Conservation (phyloP, 2,113 vertebrate species). For the Xiphorhynchus elegans region DNA sequence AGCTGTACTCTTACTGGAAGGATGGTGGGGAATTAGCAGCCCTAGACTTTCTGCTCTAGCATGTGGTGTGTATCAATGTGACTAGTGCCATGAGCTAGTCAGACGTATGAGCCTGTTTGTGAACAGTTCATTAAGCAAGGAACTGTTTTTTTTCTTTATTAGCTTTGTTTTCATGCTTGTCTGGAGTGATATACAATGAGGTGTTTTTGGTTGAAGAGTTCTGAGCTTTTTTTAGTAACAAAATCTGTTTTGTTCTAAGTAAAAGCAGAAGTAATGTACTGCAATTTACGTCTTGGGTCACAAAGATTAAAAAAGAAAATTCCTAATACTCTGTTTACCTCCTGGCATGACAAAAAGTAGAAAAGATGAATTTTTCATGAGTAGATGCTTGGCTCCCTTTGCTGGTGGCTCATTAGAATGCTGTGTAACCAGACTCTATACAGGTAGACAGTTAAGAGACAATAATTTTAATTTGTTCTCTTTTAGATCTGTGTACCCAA, state of each 20-base stretch:
- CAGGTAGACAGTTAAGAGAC: conserved; percentile 4
- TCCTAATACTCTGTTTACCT: background rate
- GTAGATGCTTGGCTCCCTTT: background rate
- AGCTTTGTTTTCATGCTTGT: conserved; percentile 1
- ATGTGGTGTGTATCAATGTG: background rate
- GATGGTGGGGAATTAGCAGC: rapidly evolving
- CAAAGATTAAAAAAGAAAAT: background rate
- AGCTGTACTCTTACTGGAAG: background rate
- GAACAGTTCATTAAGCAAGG: background rate
- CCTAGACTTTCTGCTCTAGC: background rate
- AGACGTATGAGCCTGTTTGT: background rate
- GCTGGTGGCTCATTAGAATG: background rate
- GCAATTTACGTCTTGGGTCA: background rate
- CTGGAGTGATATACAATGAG: background rate
- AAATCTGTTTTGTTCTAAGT: background rate
- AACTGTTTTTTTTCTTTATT: background rate
- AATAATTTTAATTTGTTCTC: background rate
- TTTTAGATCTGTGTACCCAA: background rate
- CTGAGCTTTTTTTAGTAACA: background rate
- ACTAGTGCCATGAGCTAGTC: background rate
- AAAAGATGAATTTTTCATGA: background rate
- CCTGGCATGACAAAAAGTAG: background rate
- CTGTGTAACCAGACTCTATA: background rate
- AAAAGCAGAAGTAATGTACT: background rate
- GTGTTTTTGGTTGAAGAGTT: background rate